Conservation (phyloP, 2,888 invertebrate species). For the Phania funesta region DNA sequence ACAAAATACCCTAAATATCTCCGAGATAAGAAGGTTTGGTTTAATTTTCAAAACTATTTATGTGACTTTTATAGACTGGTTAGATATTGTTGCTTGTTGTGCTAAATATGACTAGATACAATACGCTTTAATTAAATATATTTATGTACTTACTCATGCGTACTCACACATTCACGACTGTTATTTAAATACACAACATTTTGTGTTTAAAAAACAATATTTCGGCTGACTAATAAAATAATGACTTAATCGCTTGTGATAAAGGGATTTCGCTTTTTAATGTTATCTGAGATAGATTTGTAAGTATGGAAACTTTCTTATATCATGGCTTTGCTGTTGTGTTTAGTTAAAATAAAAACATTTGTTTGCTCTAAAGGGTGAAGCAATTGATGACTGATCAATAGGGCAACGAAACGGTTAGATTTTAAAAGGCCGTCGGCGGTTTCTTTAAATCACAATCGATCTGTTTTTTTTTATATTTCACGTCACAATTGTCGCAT, state of each 20-base stretch:
- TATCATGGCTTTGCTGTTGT: background rate
- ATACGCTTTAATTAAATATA: too few species aligned
- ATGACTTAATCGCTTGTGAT: conserved; percentile 50
- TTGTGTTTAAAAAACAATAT: background rate
- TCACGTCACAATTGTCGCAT: too few species aligned
- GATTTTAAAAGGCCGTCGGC: background rate
- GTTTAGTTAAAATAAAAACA: background rate
- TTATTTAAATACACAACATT: background rate
- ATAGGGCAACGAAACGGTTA: background rate
- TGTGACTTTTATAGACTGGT: background rate
- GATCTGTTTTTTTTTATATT: too few species aligned
- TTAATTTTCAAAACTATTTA: conserved; percentile 2
- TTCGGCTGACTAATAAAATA: conserved; percentile 44
- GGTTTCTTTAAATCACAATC: too few species aligned
- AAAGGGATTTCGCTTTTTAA: conserved; percentile 55
- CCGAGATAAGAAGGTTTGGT: conserved; percentile 51
- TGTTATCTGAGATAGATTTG: conserved; percentile 21
- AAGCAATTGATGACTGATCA: background rate
- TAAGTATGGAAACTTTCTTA: background rate
- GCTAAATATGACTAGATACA: too few species aligned
- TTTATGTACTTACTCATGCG: too few species aligned
- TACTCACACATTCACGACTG: background rate
- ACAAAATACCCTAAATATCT: conserved; percentile 51
- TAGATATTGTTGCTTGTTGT: background rate
- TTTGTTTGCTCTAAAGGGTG: background rate